Base-by-base conservation (phyloP, 2,797 vertebrate genomes). In the Pelobates cultripes region DNA sequence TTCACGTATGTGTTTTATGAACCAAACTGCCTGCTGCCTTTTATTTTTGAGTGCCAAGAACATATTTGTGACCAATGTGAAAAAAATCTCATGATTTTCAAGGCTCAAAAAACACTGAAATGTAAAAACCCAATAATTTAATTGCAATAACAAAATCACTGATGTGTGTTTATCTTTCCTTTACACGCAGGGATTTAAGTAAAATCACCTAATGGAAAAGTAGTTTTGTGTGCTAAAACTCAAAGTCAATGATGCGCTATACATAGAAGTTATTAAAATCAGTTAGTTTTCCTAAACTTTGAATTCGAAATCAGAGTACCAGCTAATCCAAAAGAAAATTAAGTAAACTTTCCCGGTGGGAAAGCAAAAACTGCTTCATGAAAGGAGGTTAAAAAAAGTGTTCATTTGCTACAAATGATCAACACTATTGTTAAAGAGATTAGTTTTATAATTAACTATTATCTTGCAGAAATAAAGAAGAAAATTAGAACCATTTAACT, bases 141-240 rank as follows among this genome's bases (percentile, higher is more conserved):
- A 95, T 95, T 94, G 93, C 91, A 95, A 89, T 91, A 92, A 91
- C 90, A 94, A 94, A 94, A 86, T 92, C 93, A 94, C 90, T 92
- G 93, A 92, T 95, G 92, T 95, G 79, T 42, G 6, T 51, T 84
- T 85, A 79, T 84, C 75, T 67, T 12, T 41, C 87, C 76, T 82
- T 87, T 51, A 85, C 86, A 86, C 78, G 92, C 91, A 92, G 89
- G 93, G 94, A 93, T 94, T 94, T 94, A 86, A 86, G 89, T 87
- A 90, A 93, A 93, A 91, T 90, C 90, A 93, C 92, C 92, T 94
- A 91, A 94, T 90, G 89, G 90, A 92, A 93, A 94, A 91, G 86
- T 86, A 89, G 86, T 88, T 88, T 86, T 90, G 86, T 91, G 89
- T 90, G 87, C 86, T 92, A 86, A 92, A 93, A 90, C 86, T 85